A percentile compares a stretch with the other conserved stretches of the same genome.
Conservation (phyloP, 2,113 vertebrate genomes). For the Plotosus lineatus region DNA sequence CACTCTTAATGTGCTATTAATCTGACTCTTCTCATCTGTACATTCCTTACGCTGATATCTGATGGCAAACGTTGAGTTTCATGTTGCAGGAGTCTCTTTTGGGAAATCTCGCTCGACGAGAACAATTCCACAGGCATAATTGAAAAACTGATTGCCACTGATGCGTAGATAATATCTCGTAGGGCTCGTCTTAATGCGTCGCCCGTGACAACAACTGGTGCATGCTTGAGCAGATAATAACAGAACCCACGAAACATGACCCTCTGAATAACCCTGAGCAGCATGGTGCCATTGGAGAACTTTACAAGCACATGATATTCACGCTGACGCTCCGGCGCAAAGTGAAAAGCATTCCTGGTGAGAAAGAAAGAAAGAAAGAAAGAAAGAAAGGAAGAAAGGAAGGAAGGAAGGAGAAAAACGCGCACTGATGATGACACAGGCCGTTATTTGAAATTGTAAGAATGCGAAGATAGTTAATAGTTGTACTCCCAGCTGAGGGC, state of each 20-base stretch:
- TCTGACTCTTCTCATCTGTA: not conserved
- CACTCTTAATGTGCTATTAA: constrained; percentile 23
- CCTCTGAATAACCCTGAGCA: constrained; percentile 46
- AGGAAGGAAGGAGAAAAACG: constrained; percentile 31
- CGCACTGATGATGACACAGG: constrained; percentile 80
- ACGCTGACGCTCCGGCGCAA: constrained; percentile 67
- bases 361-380: not conserved
- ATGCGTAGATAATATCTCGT: constrained; percentile 23
- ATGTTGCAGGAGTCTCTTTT: not conserved
- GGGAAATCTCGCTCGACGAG: constrained; percentile 15
- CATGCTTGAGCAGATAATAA: constrained; percentile 49
- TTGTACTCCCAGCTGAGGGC: constrained; percentile 88
- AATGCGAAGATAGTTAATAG: constrained; percentile 97
- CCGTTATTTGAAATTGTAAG: constrained; percentile 96
- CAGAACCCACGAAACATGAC: constrained; percentile 51
- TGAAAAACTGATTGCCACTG: constrained; percentile 29
- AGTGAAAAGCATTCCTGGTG: constrained; percentile 36
- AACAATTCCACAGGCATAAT: constrained; percentile 16
- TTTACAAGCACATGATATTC: constrained; percentile 45
- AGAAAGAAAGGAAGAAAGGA: constrained; percentile 23
- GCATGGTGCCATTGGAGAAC: constrained; percentile 41
- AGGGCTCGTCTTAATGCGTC: constrained; percentile 30
- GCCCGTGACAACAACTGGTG: constrained; percentile 8
- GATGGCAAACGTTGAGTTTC: not conserved
- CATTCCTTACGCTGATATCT: constrained; percentile 16